phyloP scores from a whole-genome alignment of 1,140 invertebrate species.

The Tetragnatha versicolor region DNA sequence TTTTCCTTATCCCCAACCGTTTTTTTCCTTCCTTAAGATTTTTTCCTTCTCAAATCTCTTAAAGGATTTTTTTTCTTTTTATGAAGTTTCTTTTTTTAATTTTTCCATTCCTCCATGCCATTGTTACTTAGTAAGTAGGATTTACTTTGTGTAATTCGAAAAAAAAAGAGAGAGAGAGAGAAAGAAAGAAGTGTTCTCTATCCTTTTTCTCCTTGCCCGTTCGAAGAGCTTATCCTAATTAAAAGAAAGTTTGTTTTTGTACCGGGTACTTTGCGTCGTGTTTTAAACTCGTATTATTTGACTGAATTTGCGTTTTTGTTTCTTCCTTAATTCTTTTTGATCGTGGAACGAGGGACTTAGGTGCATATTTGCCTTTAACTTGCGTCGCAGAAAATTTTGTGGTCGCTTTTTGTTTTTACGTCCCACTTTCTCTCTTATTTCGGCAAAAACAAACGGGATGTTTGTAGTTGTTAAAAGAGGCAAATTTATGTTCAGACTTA shows the following conservation, averaged over 20 bases:
- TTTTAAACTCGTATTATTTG: slow-evolving; percentile 39
- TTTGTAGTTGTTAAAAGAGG: too few species aligned
- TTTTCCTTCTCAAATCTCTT: slow-evolving; percentile 16
- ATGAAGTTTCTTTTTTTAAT: not conserved
- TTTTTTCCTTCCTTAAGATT: slow-evolving; percentile 5
- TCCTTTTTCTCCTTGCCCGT: not conserved
- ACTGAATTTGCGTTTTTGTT: too few species aligned
- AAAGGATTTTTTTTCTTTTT: slow-evolving; percentile 19
- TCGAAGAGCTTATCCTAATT: slow-evolving; percentile 41
- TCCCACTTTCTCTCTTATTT: too few species aligned
- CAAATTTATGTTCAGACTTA: too few species aligned
- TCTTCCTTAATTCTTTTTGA: too few species aligned
- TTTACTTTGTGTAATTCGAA: too few species aligned
- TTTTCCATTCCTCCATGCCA: not conserved
- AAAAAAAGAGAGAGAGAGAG: not conserved
- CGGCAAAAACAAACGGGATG: too few species aligned
- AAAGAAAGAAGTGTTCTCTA: slow-evolving; percentile 10
- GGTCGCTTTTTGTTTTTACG: too few species aligned
- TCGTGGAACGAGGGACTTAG: too few species aligned
- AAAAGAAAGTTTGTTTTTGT: slow-evolving; percentile 18
- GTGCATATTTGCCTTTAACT: too few species aligned
- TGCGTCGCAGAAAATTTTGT: too few species aligned
- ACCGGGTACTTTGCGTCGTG: slow-evolving; percentile 19
- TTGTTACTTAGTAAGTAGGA: not conserved
- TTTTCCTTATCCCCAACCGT: slow-evolving; percentile 11